A percentile compares a stretch with the other conserved stretches of the same genome.
phyloP scores from a whole-genome alignment of 1,140 invertebrate species.

The Kradibia gibbosae region DNA sequence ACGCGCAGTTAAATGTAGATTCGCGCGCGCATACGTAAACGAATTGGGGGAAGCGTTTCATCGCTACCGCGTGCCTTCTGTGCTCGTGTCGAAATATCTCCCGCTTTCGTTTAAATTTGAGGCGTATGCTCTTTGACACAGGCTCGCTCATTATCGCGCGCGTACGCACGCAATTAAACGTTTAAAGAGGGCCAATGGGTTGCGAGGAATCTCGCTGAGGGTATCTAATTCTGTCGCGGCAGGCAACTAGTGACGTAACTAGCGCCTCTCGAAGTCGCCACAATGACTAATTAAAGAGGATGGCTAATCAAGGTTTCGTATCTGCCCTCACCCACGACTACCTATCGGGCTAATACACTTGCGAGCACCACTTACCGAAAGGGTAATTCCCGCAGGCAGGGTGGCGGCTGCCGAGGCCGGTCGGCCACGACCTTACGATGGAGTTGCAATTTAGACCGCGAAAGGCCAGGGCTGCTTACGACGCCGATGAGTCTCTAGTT shows the following conservation, averaged over 20 bases:
- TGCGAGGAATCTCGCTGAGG: background rate
- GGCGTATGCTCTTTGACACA: background rate
- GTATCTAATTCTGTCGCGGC: background rate
- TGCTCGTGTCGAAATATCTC: conserved; percentile 7
- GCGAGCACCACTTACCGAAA: conserved; percentile 13
- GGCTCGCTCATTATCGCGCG: background rate
- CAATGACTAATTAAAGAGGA: conserved; percentile 58
- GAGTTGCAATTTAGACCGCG: conserved; percentile 3
- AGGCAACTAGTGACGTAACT: background rate
- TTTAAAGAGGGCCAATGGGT: background rate
- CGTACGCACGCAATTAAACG: conserved; percentile 1
- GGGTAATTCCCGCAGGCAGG: background rate
- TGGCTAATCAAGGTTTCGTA: conserved; percentile 47
- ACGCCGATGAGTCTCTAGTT: conserved; percentile 37
- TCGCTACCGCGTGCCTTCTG: background rate
- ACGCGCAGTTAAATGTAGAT: background rate
- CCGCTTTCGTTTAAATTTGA: conserved; percentile 24
- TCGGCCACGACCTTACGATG: conserved; percentile 5
- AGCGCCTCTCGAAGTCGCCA: conserved; percentile 37
- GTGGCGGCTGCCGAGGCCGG: background rate
- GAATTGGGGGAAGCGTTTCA: background rate
- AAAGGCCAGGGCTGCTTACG: background rate
- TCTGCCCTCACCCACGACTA: background rate
- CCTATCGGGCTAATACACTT: conserved; percentile 27
- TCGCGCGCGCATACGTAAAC: background rate